phyloP scores from a whole-genome alignment of 2,797 vertebrate genomes.

The Lithobates sylvaticus region DNA sequence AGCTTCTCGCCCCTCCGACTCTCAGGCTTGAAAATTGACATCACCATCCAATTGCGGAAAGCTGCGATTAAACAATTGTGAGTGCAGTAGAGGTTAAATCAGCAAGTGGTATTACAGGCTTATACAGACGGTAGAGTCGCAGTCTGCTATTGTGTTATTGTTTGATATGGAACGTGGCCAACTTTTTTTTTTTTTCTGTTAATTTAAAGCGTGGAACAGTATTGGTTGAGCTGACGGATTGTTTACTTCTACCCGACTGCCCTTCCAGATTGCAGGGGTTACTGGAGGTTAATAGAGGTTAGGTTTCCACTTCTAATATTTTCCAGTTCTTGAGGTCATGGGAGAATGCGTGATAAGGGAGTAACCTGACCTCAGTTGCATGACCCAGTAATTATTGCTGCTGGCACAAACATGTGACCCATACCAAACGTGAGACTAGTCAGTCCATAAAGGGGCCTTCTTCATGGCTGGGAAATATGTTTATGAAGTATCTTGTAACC shows the following conservation, averaged over 20 bases:
- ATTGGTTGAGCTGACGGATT: slow-evolving; percentile 6
- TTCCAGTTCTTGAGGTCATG: slow-evolving; percentile 47
- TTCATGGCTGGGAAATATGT: slow-evolving; percentile 8
- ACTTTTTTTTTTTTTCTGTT: background rate
- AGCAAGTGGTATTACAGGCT: background rate
- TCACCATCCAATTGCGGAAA: too few species aligned
- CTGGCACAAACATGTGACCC: slow-evolving; percentile 23
- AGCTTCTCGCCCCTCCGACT: too few species aligned
- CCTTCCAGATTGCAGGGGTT: slow-evolving; percentile 18
- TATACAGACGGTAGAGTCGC: background rate
- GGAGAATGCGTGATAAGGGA: slow-evolving; percentile 55
- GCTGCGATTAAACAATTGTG: too few species aligned
- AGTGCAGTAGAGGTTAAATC: background rate
- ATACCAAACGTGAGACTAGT: background rate
- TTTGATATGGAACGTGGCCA: slow-evolving; percentile 5
- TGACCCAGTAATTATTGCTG: slow-evolving; percentile 44
- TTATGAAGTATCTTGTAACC: background rate
- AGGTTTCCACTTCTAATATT: slow-evolving; percentile 23
- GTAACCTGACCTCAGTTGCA: slow-evolving; percentile 48
- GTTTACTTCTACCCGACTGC: slow-evolving; percentile 31
- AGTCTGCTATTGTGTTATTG: background rate
- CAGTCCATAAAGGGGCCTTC: background rate
- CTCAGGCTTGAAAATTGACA: too few species aligned
- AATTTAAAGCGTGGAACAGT: background rate
- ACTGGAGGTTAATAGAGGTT: slow-evolving; percentile 54